Evolutionary conservation across 2,888 invertebrate species (phyloP), one percentile per base, ranked within the genome.

Genomic region (Choristoneura rosaceana): DNA sequence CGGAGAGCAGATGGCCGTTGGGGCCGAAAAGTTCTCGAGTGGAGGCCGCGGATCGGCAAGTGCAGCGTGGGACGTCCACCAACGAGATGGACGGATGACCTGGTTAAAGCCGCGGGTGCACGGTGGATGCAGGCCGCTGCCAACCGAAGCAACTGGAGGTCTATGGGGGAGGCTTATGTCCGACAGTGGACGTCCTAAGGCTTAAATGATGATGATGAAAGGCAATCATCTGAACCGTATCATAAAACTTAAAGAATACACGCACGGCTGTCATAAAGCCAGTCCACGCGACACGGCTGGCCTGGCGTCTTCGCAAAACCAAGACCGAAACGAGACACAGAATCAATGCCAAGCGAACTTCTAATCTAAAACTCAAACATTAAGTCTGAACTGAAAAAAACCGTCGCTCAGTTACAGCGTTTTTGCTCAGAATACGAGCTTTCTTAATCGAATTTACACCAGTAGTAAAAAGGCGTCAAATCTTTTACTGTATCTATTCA

Each of bases 211-310:
- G n/a, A n/a, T n/a, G n/a, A n/a, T n/a, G n/a, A 25, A 25, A 25
- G 25, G 25, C 25, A 0, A 25, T 25, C 38, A 52, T 52, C 15
- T 15, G 15, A 52, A 17, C 52, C 58, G 58, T 14, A 58, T 33
- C 58, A 58, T 58, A 58, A 58, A 58, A 58, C 33, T 58, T 33
- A 38, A n/a, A 38, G 59, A 59, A 59, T 59, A 59, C 38, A 59
- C 38, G 61, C 41, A 41, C 61, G 61, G 10, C 61, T 61, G 41
- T 61, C 41, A 41, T 61, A 61, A 61, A 61, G 15, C 61, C 61
- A 38, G 41, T 41, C 61, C 41, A 41, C 61, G 41, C 8, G 41
- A 41, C 25, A 25, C 61, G 41, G 41, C 41, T 8, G 41, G 61
- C 61, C 41, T 61, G 61, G 61, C 61, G 41, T 61, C 41, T 17